phyloP scores from a whole-genome alignment of 2,113 vertebrate species.

The Danionella cerebrum region DNA sequence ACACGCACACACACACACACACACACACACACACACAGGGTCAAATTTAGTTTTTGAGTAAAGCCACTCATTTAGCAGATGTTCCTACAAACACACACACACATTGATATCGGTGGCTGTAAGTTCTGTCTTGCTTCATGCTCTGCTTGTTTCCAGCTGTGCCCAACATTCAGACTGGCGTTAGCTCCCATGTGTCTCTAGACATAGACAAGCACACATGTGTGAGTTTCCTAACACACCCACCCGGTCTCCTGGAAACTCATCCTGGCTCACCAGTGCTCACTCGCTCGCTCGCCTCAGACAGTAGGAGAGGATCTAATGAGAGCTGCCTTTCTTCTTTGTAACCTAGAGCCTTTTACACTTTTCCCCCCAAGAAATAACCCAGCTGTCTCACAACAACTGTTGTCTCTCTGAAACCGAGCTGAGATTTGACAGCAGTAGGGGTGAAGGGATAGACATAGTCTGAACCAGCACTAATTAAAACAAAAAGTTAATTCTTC shows the following conservation, averaged over 20 bases:
- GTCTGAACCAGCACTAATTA: too few relatives aligned
- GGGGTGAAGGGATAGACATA: too few relatives aligned
- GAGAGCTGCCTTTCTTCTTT: too few relatives aligned
- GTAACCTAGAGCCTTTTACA: too few relatives aligned
- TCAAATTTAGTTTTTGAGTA: constrained; percentile 11
- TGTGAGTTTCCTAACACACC: neutral
- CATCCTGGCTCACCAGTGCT: too few relatives aligned
- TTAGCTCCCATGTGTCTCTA: neutral
- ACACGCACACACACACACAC: too few relatives aligned
- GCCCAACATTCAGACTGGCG: constrained; percentile 12
- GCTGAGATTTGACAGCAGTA: neutral
- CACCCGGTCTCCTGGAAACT: neutral
- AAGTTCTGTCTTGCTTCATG: constrained; percentile 16
- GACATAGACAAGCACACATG: neutral
- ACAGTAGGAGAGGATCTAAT: too few relatives aligned
- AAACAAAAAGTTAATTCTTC: too few relatives aligned
- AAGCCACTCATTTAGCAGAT: constrained; percentile 16
- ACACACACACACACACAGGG: neutral
- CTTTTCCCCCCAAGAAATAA: too few relatives aligned
- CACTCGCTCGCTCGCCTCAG: too few relatives aligned
- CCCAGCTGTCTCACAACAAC: neutral
- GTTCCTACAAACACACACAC: neutral
- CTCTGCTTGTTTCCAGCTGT: constrained; percentile 30
- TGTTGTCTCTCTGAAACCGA: neutral
- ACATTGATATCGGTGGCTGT: neutral